These are phyloP conservation scores for Tetragonula carbonaria DNA, from an alignment of 2,888 invertebrate genomes.

Conservation along the genomic window DNA sequence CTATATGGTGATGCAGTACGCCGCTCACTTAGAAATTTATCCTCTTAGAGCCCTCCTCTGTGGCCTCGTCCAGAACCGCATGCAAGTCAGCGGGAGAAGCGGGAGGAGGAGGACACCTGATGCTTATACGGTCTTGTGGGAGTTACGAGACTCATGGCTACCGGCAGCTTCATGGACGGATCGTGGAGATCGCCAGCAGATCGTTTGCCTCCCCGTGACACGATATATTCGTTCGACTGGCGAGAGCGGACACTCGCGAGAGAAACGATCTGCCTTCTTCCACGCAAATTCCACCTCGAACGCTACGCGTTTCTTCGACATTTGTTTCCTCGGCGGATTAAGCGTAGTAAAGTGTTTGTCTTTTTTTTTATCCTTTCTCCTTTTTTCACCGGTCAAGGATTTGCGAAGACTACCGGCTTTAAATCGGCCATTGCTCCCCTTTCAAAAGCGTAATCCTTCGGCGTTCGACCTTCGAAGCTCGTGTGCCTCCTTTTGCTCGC, in stretches of 20 bases:
- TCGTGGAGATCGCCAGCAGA: conserved; percentile 47
- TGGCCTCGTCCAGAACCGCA: conserved; percentile 44
- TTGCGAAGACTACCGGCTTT: conserved; percentile 22
- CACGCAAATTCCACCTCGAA: conserved; percentile 12
- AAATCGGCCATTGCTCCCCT: conserved; percentile 39
- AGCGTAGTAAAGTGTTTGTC: conserved; percentile 5
- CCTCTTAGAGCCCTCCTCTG: conserved; percentile 57
- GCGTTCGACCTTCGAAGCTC: conserved; percentile 3
- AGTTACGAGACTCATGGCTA: conserved; percentile 67
- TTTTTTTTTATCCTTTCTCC: no score
- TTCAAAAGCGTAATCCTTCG: conserved; percentile 33
- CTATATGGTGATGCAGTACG: conserved; percentile 80
- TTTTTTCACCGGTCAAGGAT: conserved; percentile 16
- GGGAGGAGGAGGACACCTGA: conserved; percentile 13
- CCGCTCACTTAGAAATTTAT: conserved; percentile 79
- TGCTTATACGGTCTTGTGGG: conserved; percentile 74
- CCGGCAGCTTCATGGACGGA: conserved; percentile 51
- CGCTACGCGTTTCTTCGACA: conserved; percentile 33
- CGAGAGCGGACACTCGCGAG: conserved; percentile 4
- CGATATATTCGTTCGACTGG: conserved; percentile 59
- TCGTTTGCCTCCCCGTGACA: conserved; percentile 40
- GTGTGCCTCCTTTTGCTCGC: not conserved
- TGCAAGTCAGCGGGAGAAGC: not conserved
- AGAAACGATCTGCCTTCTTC: conserved; percentile 5
- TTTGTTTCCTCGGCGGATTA: conserved; percentile 50